Percentiles rank a stretch among this genome's conserved stretches.
These are phyloP conservation scores for Tetheella fluctuosa DNA, from an alignment of 2,888 invertebrate genomes.

Conservation along the genomic window DNA sequence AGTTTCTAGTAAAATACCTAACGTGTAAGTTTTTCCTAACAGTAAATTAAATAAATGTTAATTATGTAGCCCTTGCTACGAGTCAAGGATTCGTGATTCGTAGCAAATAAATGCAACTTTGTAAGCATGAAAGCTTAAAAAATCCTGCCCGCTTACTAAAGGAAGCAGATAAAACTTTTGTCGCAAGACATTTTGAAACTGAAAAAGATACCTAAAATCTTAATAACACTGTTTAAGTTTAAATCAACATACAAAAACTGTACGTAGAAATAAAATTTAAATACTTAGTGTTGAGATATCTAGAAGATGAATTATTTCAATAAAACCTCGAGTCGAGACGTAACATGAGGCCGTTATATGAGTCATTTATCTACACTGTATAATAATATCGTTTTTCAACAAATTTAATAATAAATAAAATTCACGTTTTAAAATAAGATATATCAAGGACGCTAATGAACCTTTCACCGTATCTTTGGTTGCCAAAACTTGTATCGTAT, in stretches of 20 bases:
- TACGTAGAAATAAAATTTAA: too few species aligned
- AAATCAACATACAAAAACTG: too few species aligned
- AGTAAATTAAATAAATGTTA: background rate
- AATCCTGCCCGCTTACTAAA: background rate
- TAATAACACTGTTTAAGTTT: background rate
- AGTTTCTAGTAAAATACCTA: too few species aligned
- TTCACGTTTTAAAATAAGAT: background rate
- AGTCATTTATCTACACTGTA: too few species aligned
- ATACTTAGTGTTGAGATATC: too few species aligned
- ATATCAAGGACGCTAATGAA: slow-evolving; percentile 16
- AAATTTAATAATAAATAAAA: slow-evolving; percentile 8
- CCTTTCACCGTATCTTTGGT: slow-evolving; percentile 12
- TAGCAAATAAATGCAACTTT: background rate
- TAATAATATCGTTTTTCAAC: too few species aligned
- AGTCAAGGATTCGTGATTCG: background rate
- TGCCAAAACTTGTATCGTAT: slow-evolving; percentile 12
- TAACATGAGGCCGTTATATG: background rate
- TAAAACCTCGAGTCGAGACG: too few species aligned
- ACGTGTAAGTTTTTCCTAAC: background rate
- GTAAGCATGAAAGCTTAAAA: background rate
- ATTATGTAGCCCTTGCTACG: background rate
- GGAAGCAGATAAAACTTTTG: slow-evolving; percentile 4
- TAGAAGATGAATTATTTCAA: too few species aligned
- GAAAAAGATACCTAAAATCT: background rate
- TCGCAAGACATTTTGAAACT: background rate